A percentile compares a stretch with the other conserved stretches of the same genome.
Evolutionary conservation across 2,113 vertebrate genomes (phyloP).

Genomic region (Chaetura pelagica): DNA sequence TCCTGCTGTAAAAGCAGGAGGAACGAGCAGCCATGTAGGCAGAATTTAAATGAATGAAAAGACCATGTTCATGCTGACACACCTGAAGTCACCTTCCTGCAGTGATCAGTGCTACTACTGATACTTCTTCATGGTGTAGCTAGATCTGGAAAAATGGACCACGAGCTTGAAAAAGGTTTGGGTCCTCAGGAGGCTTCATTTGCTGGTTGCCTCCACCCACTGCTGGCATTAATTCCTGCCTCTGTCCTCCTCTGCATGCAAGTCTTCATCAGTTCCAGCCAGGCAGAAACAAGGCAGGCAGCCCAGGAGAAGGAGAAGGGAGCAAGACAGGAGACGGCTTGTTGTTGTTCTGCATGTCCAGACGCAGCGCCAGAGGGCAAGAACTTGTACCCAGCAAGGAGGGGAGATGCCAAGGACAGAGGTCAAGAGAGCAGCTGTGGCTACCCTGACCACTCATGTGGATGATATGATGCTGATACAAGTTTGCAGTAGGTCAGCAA

Average conservation of each 20-base stretch:
- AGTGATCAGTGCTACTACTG: background rate
- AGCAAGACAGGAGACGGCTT: background rate
- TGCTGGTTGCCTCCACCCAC: background rate
- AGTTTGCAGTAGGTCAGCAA: slow-evolving; percentile 1
- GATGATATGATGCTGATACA: background rate
- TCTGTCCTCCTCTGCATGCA: background rate
- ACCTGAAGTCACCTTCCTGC: background rate
- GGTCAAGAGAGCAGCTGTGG: slow-evolving; percentile 43
- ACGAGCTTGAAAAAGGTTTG: background rate
- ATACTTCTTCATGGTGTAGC: background rate
- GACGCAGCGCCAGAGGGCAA: background rate
- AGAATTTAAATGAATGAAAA: background rate
- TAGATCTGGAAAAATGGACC: background rate
- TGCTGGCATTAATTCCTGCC: background rate
- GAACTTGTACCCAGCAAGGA: background rate
- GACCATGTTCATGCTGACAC: background rate
- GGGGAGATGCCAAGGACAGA: slow-evolving; percentile 9
- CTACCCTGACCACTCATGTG: background rate
- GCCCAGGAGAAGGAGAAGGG: background rate
- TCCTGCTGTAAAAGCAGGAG: background rate
- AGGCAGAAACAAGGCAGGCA: background rate
- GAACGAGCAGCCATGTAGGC: background rate
- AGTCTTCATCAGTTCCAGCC: background rate
- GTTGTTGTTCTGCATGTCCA: background rate
- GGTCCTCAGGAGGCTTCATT: background rate